Conservation (phyloP, 2,113 vertebrate genomes). For the Ictalurus punctatus region DNA sequence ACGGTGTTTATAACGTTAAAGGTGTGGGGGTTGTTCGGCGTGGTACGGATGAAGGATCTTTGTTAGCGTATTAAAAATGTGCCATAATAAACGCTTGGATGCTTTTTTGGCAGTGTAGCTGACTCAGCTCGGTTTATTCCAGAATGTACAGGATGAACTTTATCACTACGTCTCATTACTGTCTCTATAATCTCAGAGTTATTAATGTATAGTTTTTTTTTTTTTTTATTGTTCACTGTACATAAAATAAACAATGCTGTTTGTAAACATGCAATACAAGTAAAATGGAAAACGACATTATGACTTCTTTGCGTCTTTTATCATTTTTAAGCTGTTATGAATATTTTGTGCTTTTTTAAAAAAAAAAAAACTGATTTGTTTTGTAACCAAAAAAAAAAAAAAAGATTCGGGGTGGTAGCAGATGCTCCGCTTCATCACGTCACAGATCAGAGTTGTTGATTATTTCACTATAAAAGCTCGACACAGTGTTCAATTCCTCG, state of each 20-base stretch:
- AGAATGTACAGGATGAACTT: conserved; percentile 69
- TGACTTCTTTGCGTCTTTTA: background rate
- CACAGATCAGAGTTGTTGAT: background rate
- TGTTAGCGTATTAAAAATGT: conserved; percentile 37
- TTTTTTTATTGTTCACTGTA: conserved; percentile 93
- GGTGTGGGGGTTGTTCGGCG: conserved; percentile 15
- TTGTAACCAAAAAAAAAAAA: background rate
- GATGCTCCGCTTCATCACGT: background rate
- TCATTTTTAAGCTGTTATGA: background rate
- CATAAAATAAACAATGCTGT: conserved; percentile 88
- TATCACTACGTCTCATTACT: conserved; percentile 32
- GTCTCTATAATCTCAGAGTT: conserved; percentile 78
- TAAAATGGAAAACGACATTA: conserved; percentile 73
- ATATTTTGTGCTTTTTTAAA: no score
- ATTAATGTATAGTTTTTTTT: conserved; percentile 80
- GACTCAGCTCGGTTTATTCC: conserved; percentile 65
- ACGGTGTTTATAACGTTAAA: conserved; percentile 19
- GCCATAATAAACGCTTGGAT: conserved; percentile 36
- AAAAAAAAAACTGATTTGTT: background rate
- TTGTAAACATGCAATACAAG: conserved; percentile 83
- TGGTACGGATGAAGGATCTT: conserved; percentile 30
- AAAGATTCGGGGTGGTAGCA: background rate
- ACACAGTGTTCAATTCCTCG: background rate
- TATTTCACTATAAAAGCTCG: background rate
- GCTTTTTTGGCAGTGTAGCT: conserved; percentile 32